Evolutionary conservation across 2,113 vertebrate species (phyloP).

Genomic region (Raphicerus campestris): DNA sequence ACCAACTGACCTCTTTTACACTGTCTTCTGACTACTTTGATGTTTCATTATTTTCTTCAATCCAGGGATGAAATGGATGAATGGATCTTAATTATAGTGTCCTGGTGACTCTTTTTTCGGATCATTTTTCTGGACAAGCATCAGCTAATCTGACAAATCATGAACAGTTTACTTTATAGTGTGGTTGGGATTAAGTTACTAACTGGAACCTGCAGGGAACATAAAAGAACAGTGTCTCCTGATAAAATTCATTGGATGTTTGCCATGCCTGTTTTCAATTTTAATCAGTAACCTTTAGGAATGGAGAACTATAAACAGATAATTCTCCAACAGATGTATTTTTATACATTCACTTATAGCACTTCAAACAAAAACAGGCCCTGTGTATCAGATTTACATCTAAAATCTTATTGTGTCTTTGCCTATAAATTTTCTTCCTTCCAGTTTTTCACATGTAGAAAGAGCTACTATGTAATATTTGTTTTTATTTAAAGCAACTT

Average conservation of each 20-base stretch:
- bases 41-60: slow-evolving; percentile 72
- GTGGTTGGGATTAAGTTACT: slow-evolving; percentile 67
- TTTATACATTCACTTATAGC: slow-evolving; percentile 78
- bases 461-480: not conserved
- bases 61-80: slow-evolving; percentile 73
- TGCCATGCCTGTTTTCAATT: slow-evolving; percentile 43
- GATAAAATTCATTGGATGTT: slow-evolving; percentile 30
- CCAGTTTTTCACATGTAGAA: not conserved
- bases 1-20: slow-evolving; percentile 58
- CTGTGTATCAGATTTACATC: slow-evolving; percentile 36
- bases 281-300: slow-evolving; percentile 53
- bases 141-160: slow-evolving; percentile 77
- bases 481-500: not conserved
- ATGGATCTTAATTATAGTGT: slow-evolving; percentile 79
- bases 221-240: slow-evolving; percentile 34
- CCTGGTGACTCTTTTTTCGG: slow-evolving; percentile 75
- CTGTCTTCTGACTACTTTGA: slow-evolving; percentile 70
- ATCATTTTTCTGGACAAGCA: slow-evolving; percentile 63
- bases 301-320: slow-evolving; percentile 63
- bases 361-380: slow-evolving; percentile 72
- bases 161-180: slow-evolving; percentile 58
- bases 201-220: slow-evolving; percentile 42
- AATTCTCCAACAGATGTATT: slow-evolving; percentile 77
- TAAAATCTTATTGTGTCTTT: not conserved
- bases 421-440: not conserved